These are phyloP conservation scores for Platorchestia sp. DNA, from an alignment of 1,140 invertebrate genomes.

Conservation along the genomic window DNA sequence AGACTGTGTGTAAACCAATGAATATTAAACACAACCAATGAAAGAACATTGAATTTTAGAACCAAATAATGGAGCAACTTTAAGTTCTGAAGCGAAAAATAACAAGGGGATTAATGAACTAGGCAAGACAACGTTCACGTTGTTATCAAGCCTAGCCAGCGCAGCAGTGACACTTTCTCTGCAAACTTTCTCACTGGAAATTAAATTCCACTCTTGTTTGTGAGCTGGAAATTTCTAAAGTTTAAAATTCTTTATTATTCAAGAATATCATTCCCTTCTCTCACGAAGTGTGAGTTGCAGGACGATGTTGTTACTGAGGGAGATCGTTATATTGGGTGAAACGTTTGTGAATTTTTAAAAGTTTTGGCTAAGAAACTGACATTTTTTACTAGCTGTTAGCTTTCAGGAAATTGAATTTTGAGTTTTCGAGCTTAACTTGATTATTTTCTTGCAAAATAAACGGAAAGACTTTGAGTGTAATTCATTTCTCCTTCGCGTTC, in stretches of 20 bases:
- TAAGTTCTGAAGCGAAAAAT: too few relatives aligned
- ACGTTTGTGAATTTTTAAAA: neutral
- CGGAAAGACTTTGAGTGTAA: neutral
- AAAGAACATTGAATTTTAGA: neutral
- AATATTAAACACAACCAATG: neutral
- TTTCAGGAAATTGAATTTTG: neutral
- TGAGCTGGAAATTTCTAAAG: neutral
- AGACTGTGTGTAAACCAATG: neutral
- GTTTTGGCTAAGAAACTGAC: neutral
- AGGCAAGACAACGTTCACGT: too few relatives aligned
- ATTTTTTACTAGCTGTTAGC: neutral
- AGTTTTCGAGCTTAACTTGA: neutral
- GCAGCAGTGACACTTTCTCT: neutral
- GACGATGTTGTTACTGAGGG: neutral
- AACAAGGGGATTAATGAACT: too few relatives aligned
- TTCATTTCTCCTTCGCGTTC: neutral
- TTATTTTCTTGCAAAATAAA: neutral
- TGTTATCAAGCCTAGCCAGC: neutral
- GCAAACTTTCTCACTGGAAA: neutral
- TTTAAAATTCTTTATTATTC: neutral
- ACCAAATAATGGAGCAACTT: neutral
- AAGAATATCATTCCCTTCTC: too few relatives aligned
- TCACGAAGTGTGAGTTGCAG: neutral
- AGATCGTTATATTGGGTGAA: neutral
- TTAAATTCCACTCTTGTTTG: neutral